phyloP scores from a whole-genome alignment of 2,113 vertebrate genomes.

The Oreocharis arfaki region DNA sequence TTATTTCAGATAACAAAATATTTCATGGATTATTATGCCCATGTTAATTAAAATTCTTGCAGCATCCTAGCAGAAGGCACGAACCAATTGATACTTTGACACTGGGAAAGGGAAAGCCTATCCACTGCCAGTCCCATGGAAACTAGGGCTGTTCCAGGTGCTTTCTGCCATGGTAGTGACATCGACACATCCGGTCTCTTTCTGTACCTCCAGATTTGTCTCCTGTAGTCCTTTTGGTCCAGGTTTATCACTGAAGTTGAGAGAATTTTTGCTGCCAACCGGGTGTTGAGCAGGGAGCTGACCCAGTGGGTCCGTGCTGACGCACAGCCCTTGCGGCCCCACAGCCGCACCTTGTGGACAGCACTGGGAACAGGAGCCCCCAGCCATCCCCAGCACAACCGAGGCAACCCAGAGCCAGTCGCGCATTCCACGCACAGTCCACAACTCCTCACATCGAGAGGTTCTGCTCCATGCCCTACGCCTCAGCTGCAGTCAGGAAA shows the following conservation, averaged over 20 bases:
- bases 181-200: background rate
- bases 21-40: background rate
- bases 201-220: background rate
- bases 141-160: background rate
- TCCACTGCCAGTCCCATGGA: background rate
- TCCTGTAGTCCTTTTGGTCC: background rate
- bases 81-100: background rate
- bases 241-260: background rate
- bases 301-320: fast-evolving
- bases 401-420: background rate
- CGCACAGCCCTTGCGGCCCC: background rate
- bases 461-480: fast-evolving
- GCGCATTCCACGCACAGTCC: fast-evolving
- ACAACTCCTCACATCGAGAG: fast-evolving
- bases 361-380: background rate
- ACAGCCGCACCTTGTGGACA: fast-evolving
- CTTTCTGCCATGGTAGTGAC: background rate
- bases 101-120: background rate
- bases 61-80: background rate
- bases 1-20: background rate
- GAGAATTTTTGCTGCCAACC: fast-evolving
- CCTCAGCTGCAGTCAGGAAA: fast-evolving
- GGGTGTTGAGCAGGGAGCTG: fast-evolving
- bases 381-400: fast-evolving
- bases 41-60: background rate